These are phyloP conservation scores for Hippocampus comes DNA, from an alignment of 2,113 vertebrate species.

Conservation along the genomic window DNA sequence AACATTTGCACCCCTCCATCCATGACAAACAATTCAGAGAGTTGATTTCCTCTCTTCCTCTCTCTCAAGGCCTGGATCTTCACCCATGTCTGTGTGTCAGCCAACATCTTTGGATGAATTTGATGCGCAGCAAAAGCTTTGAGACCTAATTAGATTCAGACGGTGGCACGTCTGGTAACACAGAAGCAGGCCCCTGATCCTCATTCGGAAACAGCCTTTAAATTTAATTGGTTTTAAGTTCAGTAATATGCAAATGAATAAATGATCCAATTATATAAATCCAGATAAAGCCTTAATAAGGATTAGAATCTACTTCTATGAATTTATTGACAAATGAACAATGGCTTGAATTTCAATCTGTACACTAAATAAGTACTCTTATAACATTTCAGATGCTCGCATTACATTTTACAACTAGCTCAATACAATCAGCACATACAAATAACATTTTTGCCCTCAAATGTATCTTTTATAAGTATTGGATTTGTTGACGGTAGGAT, in stretches of 20 bases:
- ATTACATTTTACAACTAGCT: not conserved
- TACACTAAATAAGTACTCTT: not conserved
- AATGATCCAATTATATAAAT: constrained; percentile 9
- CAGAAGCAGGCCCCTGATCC: constrained; percentile 1
- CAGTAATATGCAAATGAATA: not conserved
- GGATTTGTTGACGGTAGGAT: not conserved
- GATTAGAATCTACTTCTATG: not conserved
- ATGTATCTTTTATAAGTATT: not conserved
- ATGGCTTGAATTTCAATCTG: not conserved
- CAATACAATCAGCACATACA: not conserved
- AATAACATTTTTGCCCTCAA: not conserved
- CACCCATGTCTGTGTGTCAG: constrained; percentile 40
- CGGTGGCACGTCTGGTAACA: constrained; percentile 24
- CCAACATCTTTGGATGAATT: constrained; percentile 28
- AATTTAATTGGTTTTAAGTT: not conserved
- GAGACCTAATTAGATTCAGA: constrained; percentile 36
- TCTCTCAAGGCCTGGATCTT: constrained; percentile 23
- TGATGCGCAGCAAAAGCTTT: constrained; percentile 25
- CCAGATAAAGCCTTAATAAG: constrained; percentile 10
- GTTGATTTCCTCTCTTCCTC: constrained; percentile 18
- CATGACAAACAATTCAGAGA: constrained; percentile 31
- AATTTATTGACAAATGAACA: too few relatives aligned
- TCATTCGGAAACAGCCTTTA: not conserved
- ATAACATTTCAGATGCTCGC: not conserved
- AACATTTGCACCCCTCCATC: constrained; percentile 29